phyloP scores from a whole-genome alignment of 2,797 vertebrate genomes.

The Paramormyrops hopkinsi region DNA sequence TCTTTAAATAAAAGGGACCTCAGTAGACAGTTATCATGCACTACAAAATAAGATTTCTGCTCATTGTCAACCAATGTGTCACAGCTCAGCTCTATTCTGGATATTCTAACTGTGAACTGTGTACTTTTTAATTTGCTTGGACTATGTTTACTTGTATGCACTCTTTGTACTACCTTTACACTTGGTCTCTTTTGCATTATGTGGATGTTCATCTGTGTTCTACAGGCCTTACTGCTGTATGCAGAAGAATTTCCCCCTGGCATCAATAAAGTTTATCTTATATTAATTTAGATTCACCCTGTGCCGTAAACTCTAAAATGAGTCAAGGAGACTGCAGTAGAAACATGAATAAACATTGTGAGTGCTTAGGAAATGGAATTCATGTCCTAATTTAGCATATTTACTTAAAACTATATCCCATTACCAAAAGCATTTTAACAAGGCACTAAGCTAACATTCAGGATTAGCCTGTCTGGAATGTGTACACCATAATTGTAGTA shows the following conservation, averaged over 20 bases:
- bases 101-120: background rate
- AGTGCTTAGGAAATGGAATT: background rate
- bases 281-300: background rate
- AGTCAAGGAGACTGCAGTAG: background rate
- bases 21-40: background rate
- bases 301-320: background rate
- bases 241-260: background rate
- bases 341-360: constrained; percentile 9
- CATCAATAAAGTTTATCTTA: background rate
- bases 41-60: background rate
- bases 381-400: background rate
- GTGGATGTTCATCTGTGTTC: background rate
- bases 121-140: background rate
- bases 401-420: background rate
- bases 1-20: background rate
- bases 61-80: background rate
- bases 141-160: background rate
- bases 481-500: background rate
- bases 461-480: background rate
- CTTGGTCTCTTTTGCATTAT: background rate
- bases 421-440: background rate
- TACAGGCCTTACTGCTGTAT: background rate
- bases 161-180: background rate
- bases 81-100: background rate
- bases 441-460: background rate